Evolutionary conservation across 1,140 invertebrate genomes (phyloP).

Genomic region (Aphidius gifuensis): DNA sequence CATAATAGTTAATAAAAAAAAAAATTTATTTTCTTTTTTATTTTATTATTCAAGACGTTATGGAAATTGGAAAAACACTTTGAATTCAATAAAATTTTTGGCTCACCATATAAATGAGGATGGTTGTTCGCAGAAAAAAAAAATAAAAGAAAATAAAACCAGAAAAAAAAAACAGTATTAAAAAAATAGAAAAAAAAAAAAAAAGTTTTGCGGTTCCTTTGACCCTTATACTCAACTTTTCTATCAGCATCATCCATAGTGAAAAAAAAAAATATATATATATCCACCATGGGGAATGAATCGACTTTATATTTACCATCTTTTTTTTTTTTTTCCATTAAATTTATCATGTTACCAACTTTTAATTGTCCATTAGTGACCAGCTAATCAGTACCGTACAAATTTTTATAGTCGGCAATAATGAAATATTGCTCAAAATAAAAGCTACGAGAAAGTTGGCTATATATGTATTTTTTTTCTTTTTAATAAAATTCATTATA

Average conservation of each 20-base stretch:
- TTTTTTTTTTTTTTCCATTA: constrained; percentile 31
- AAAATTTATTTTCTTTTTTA: too few relatives aligned
- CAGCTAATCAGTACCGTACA: constrained; percentile 19
- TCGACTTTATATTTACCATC: not conserved
- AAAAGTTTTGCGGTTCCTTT: constrained; percentile 8
- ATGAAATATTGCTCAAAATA: not conserved
- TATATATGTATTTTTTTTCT: not conserved
- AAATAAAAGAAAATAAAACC: constrained; percentile 2
- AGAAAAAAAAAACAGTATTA: not conserved
- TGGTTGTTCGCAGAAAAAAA: not conserved
- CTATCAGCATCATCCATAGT: constrained; percentile 19
- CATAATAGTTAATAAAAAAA: too few relatives aligned
- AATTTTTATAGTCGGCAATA: not conserved
- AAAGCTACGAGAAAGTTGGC: not conserved
- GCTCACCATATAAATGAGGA: not conserved
- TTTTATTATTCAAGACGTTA: too few relatives aligned
- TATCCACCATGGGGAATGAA: constrained; percentile 6
- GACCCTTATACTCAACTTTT: constrained; percentile 18
- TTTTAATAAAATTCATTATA: too few relatives aligned
- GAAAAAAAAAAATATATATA: not conserved
- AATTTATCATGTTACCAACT: constrained; percentile 37
- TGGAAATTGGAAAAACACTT: too few relatives aligned
- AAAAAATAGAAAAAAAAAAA: not conserved
- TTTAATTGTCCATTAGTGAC: constrained; percentile 36
- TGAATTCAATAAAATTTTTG: too few relatives aligned